Conservation (phyloP, 2,113 vertebrate species). For the Zapus hudsonius region DNA sequence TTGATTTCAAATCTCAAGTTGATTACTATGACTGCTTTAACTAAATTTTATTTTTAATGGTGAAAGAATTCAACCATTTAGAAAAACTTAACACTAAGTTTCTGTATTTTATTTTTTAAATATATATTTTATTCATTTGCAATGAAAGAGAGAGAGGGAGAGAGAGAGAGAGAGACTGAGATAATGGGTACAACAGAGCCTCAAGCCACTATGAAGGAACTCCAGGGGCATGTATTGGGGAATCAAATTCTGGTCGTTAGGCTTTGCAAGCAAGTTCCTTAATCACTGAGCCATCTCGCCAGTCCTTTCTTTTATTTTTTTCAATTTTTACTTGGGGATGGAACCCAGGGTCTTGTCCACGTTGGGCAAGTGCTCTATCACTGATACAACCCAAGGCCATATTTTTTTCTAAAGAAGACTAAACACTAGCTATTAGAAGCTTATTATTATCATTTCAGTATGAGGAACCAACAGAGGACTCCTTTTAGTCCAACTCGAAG, state of each 20-base stretch:
- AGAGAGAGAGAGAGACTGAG: too few relatives aligned
- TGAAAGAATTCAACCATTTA: background rate
- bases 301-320: too few relatives aligned
- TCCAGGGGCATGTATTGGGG: too few relatives aligned
- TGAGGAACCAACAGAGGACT: background rate
- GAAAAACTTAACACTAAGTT: background rate
- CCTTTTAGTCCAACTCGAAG: background rate
- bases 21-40: background rate
- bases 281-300: too few relatives aligned
- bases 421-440: background rate
- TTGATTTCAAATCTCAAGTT: background rate
- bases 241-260: too few relatives aligned
- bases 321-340: too few relatives aligned
- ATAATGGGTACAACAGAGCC: too few relatives aligned
- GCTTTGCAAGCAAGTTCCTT: too few relatives aligned
- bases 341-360: background rate
- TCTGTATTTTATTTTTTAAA: background rate
- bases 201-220: too few relatives aligned
- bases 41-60: constrained; percentile 33
- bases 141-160: too few relatives aligned
- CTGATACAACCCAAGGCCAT: background rate
- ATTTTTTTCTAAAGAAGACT: background rate
- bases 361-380: background rate
- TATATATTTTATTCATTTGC: too few relatives aligned
- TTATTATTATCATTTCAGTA: background rate